Base-by-base conservation (phyloP, 2,113 vertebrate species). In the Canis aureus region DNA sequence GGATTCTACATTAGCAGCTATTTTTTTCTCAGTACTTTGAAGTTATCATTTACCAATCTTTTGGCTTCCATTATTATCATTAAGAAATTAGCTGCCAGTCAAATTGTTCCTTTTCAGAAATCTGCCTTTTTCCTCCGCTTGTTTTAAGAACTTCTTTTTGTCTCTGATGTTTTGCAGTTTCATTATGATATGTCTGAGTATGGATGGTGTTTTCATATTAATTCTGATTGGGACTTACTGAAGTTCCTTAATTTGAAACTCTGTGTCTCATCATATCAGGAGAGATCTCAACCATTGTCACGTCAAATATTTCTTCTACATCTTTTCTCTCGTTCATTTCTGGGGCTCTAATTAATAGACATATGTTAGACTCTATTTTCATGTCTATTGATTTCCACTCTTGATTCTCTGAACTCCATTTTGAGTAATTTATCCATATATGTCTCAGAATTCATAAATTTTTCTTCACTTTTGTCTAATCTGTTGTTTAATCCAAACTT, bases 391-490 rank as follows among this genome's bases (percentile, higher is more conserved):
- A 53, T 86, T 90, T 53, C 64, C 4, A 66, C 2, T 81, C 29
- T 97, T 83, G 29, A 53, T 11, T 81, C 4, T 66, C 12, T 94
- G n/a, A 76, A 27, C 32, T 82, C 27, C 43, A 85, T 74, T 69
- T 81, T 82, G 38, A 85, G 13, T 86, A 79, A 51, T 82, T 32
- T 83, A 82, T 76, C 32, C n/a, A n/a, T 19, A 69, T 35, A n/a
- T 67, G 9, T 76, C 73, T 95, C 51, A 86, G 15, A 27, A 71
- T 38, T 87, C 49, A 78, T 13, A 78, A 76, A n/a, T 67, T 80
- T 91, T 35, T 84, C 49, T 89, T 82, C 27, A 94, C 27, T 79
- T 91, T 85, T 74, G 29, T n/a, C 32, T 94, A 86, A 91, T 62
- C n/a, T 81, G 38, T 74, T 90, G 17, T 81, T 82, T 89, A 84